phyloP scores from a whole-genome alignment of 2,797 vertebrate genomes.

The Cyprinella venusta region DNA sequence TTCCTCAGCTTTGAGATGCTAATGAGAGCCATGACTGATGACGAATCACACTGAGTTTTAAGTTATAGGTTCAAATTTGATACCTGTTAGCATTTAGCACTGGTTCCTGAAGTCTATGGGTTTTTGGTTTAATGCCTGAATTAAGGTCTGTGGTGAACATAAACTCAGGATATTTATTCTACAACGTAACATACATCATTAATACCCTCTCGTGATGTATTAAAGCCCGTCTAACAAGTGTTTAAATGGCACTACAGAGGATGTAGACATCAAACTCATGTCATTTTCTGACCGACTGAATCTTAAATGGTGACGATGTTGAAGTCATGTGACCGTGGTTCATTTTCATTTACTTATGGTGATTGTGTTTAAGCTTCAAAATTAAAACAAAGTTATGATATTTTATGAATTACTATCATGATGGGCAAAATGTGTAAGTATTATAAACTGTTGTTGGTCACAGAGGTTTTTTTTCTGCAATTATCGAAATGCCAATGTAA shows the following conservation, averaged over 20 bases:
- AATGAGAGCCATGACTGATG: conserved; percentile 63
- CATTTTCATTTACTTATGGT: not conserved
- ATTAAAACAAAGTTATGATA: too few species aligned
- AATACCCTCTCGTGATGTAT: not conserved
- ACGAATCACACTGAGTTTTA: conserved; percentile 18
- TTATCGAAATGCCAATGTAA: too few species aligned
- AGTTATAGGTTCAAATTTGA: not conserved
- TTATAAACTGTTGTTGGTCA: too few species aligned
- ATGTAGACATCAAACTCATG: too few species aligned
- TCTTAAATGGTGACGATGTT: too few species aligned
- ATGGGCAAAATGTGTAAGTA: not conserved
- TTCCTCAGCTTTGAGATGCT: conserved; percentile 85
- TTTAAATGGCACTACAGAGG: not conserved
- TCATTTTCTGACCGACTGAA: too few species aligned
- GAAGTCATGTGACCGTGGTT: not conserved
- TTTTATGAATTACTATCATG: not conserved
- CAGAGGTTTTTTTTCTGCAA: too few species aligned
- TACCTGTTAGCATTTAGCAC: not conserved
- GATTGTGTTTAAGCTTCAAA: not conserved
- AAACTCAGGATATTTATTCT: not conserved
- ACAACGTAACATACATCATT: not conserved
- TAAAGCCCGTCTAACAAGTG: not conserved
- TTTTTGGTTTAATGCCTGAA: not conserved
- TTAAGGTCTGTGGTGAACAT: not conserved
- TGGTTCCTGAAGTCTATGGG: not conserved